Conservation (phyloP, 2,888 invertebrate genomes). For the Chrysolina oricalcia region DNA sequence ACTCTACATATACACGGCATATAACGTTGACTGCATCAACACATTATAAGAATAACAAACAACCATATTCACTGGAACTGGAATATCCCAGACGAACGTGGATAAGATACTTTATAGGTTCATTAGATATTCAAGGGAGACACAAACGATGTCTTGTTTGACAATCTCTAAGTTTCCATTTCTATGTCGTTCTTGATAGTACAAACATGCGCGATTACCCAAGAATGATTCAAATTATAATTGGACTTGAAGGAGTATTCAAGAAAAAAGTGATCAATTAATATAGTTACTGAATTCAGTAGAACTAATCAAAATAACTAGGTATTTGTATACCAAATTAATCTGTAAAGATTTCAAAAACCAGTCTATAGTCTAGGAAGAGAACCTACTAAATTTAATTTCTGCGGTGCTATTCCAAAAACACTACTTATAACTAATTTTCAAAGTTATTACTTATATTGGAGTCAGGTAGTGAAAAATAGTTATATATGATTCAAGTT, state of each 20-base stretch:
- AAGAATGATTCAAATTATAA: background rate
- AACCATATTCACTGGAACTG: slow-evolving; percentile 8
- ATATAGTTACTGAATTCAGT: background rate
- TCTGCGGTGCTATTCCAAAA: no score
- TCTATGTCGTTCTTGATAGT: background rate
- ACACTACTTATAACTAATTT: no score
- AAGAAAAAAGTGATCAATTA: background rate
- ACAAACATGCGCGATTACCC: background rate
- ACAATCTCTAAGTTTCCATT: slow-evolving; percentile 15
- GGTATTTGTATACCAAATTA: no score
- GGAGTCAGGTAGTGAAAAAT: no score
- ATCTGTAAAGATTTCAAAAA: no score
- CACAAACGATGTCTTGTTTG: slow-evolving; percentile 8
- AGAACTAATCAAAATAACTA: no score
- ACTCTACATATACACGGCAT: background rate
- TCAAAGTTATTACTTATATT: no score
- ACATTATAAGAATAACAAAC: slow-evolving; percentile 16
- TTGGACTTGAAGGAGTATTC: no score
- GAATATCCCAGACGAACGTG: slow-evolving; percentile 17
- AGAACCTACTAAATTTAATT: no score
- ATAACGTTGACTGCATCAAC: background rate
- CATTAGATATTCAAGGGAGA: background rate
- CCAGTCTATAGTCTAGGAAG: no score
- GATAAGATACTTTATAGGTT: slow-evolving; percentile 5
- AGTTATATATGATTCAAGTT: no score